Conservation (phyloP, 2,797 vertebrate genomes). For the Chanos chanos region DNA sequence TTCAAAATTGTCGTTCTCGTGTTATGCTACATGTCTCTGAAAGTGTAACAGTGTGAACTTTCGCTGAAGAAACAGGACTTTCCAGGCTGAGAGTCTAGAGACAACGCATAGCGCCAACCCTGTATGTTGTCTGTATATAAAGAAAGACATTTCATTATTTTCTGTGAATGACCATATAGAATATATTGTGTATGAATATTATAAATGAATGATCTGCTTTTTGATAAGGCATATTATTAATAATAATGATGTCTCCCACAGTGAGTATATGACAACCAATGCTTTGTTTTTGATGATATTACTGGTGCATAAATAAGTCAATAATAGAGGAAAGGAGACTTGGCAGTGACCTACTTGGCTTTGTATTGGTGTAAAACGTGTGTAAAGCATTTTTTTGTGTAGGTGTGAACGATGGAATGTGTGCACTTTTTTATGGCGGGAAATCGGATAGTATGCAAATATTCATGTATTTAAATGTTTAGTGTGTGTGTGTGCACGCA, state of each 20-base stretch:
- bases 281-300: slow-evolving; percentile 36
- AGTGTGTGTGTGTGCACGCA: slow-evolving; percentile 11
- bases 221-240: slow-evolving; percentile 35
- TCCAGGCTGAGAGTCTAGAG: too few species aligned
- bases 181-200: slow-evolving; percentile 15
- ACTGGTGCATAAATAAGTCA: slow-evolving; percentile 46
- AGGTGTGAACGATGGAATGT: background rate
- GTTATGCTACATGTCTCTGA: too few species aligned
- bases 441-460: too few species aligned
- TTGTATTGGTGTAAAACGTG: slow-evolving; percentile 29
- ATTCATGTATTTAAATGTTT: too few species aligned
- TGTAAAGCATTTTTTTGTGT: slow-evolving; percentile 8
- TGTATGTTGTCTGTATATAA: background rate
- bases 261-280: slow-evolving; percentile 29
- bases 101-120: too few species aligned
- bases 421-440: too few species aligned
- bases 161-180: slow-evolving; percentile 16
- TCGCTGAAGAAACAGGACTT: too few species aligned
- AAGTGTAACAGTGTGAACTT: too few species aligned
- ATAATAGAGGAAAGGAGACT: slow-evolving; percentile 25
- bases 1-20: too few species aligned
- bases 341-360: slow-evolving; percentile 44
- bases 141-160: slow-evolving; percentile 4
- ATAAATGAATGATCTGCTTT: slow-evolving; percentile 22
- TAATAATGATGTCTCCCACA: slow-evolving; percentile 37